Evolutionary conservation across 2,113 vertebrate species (phyloP).

Genomic region (Amphiprion ocellaris): DNA sequence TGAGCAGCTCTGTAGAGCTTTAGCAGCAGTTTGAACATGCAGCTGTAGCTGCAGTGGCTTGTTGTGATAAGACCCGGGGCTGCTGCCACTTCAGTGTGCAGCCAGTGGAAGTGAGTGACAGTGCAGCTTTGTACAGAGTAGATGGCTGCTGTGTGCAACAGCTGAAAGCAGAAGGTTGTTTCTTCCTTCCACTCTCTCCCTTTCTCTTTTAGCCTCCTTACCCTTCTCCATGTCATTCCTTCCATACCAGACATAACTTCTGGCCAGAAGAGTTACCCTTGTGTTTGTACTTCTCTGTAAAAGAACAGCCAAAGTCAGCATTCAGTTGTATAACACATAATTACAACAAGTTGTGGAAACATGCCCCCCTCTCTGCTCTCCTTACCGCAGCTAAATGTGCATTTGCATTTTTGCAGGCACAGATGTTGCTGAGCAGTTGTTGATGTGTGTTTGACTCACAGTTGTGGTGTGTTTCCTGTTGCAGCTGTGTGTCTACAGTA

Average conservation of each 20-base stretch:
- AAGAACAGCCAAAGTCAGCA: conserved; percentile 66
- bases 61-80: conserved; percentile 48
- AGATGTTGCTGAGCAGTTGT: not conserved
- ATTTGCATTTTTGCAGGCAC: not conserved
- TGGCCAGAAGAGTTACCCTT: conserved; percentile 64
- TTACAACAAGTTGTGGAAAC: conserved; percentile 41
- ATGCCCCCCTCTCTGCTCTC: conserved; percentile 36
- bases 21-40: not conserved
- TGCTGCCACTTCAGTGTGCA: conserved; percentile 52
- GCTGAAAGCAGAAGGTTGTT: conserved; percentile 14
- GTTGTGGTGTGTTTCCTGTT: too few species aligned
- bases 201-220: conserved; percentile 9
- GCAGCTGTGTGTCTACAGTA: too few species aligned
- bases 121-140: not conserved
- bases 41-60: not conserved
- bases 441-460: not conserved
- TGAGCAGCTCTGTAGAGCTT: too few species aligned
- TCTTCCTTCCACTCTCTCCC: conserved; percentile 4
- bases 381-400: conserved; percentile 15
- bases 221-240: conserved; percentile 51
- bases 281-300: conserved; percentile 36
- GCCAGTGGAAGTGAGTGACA: conserved; percentile 44
- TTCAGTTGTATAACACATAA: conserved; percentile 67
- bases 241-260: conserved; percentile 72
- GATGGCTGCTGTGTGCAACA: conserved; percentile 3